phyloP scores from a whole-genome alignment of 2,797 vertebrate genomes.

The Cossypha polioptera region DNA sequence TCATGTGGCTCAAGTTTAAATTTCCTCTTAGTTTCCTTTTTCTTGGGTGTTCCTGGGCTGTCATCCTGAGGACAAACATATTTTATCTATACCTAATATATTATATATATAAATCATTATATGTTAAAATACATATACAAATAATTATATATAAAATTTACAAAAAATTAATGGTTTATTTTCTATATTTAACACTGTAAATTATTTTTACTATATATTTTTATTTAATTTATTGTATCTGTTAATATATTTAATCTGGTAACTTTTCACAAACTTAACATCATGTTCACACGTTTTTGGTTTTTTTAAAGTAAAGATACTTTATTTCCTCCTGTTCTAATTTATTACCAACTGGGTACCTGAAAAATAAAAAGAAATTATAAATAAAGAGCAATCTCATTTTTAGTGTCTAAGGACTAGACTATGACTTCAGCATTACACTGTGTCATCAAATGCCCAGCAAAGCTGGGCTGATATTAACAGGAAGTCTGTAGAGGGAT shows the following conservation, averaged over 20 bases:
- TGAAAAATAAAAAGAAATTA: background rate
- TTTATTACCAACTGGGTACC: background rate
- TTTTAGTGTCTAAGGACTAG: background rate
- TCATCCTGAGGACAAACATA: conserved; percentile 83
- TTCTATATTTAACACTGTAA: background rate
- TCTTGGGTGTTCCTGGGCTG: conserved; percentile 92
- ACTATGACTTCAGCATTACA: background rate
- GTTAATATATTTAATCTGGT: background rate
- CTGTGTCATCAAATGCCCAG: background rate
- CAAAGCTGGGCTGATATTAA: background rate
- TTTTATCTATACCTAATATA: background rate
- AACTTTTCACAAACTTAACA: background rate
- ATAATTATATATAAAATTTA: background rate
- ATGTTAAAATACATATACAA: background rate
- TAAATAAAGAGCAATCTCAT: background rate
- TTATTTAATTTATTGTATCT: background rate
- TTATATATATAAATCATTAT: too few relatives aligned
- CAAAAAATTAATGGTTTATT: fast-evolving
- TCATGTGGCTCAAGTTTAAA: conserved; percentile 98
- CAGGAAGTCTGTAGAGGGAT: background rate
- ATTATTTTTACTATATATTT: background rate
- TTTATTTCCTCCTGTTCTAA: background rate
- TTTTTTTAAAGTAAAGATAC: background rate
- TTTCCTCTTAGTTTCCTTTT: conserved; percentile 98
- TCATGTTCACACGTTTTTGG: fast-evolving